Conservation (phyloP, 2,888 invertebrate genomes). For the Xanthorhoe designata region DNA sequence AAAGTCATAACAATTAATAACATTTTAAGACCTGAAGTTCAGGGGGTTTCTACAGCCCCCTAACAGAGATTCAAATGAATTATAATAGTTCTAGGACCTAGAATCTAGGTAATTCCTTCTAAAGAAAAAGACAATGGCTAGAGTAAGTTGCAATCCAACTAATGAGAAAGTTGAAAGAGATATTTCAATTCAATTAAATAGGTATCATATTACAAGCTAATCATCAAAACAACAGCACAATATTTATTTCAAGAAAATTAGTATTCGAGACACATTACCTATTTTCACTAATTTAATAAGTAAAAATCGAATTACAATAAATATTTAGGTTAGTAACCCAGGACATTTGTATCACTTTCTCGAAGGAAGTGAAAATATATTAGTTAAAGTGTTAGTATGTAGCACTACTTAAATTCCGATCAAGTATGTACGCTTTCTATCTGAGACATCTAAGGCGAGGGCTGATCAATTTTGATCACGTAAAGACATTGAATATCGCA, state of each 20-base stretch:
- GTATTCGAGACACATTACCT: conserved; percentile 7
- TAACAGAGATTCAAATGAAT: too few species aligned
- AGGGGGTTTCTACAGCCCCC: too few species aligned
- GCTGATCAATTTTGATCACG: conserved; percentile 43
- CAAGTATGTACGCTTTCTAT: conserved; percentile 40
- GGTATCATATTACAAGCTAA: neutral
- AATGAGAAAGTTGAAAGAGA: too few species aligned
- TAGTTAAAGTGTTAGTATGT: conserved; percentile 27
- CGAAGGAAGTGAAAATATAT: conserved; percentile 37
- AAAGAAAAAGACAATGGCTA: too few species aligned
- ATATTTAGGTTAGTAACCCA: conserved; percentile 34
- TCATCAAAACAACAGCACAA: neutral
- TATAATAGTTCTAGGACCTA: too few species aligned
- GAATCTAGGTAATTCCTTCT: too few species aligned
- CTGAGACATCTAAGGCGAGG: conserved; percentile 34
- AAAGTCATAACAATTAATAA: too few species aligned
- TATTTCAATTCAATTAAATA: too few species aligned
- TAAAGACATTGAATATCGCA: conserved; percentile 28
- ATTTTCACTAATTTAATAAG: conserved; percentile 24
- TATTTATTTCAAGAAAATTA: neutral
- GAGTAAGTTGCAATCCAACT: too few species aligned
- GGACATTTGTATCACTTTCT: conserved; percentile 38
- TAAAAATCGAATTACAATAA: conserved; percentile 37
- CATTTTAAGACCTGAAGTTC: too few species aligned
- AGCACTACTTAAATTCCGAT: conserved; percentile 26